These are phyloP conservation scores for Phalloptychus januarius DNA, from an alignment of 2,797 vertebrate species.

Conservation along the genomic window DNA sequence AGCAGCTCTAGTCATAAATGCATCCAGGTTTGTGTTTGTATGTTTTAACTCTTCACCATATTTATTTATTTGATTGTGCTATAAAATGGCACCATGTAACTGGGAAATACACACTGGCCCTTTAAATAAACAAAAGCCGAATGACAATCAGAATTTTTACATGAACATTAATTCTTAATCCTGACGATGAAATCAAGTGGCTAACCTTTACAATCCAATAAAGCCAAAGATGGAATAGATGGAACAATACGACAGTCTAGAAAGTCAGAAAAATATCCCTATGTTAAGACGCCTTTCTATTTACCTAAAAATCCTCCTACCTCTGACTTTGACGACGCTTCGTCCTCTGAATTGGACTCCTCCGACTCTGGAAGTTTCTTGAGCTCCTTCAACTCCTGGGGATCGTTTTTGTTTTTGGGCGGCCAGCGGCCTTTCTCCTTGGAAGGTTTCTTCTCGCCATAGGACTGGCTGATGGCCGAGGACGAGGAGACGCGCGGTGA, in stretches of 20 bases:
- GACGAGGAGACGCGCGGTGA: conserved; percentile 87
- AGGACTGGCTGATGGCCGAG: conserved; percentile 66
- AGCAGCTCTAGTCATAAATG: not conserved
- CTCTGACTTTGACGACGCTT: conserved; percentile 96
- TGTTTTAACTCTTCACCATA: not conserved
- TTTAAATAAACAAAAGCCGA: too few species aligned
- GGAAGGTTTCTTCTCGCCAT: conserved; percentile 88
- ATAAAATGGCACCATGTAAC: too few species aligned
- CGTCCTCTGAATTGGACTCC: conserved; percentile 95
- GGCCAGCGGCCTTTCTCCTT: conserved; percentile 91
- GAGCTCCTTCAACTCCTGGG: conserved; percentile 86
- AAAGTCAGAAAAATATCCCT: too few species aligned
- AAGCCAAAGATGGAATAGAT: too few species aligned
- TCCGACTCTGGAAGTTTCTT: conserved; percentile 91
- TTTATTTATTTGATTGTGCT: too few species aligned
- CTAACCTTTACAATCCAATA: too few species aligned
- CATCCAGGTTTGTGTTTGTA: not conserved
- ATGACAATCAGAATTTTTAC: too few species aligned
- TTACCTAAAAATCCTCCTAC: conserved; percentile 67
- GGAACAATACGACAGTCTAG: too few species aligned
- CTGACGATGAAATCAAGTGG: too few species aligned
- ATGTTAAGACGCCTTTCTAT: too few species aligned
- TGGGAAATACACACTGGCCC: too few species aligned
- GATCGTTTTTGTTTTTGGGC: conserved; percentile 87
- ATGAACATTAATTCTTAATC: too few species aligned